These are phyloP conservation scores for Lamellibrachia columna DNA, from an alignment of 2,888 invertebrate genomes.

Conservation along the genomic window DNA sequence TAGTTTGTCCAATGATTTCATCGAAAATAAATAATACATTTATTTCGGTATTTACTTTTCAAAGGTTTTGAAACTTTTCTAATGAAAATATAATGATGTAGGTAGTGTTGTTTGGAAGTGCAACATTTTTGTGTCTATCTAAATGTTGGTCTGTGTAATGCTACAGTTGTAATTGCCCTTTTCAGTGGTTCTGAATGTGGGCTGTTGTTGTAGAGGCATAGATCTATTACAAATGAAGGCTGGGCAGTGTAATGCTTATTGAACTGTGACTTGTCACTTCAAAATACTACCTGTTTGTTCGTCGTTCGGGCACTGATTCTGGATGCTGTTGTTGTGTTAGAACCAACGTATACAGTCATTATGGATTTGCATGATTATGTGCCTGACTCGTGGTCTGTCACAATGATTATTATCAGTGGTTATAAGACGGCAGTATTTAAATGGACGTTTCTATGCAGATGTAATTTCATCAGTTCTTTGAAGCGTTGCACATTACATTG, in stretches of 20 bases:
- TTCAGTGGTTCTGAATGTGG: too few relatives aligned
- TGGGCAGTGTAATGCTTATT: not conserved
- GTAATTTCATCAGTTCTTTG: slow-evolving; percentile 1
- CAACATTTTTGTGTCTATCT: too few relatives aligned
- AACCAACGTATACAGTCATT: not conserved
- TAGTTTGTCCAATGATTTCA: too few relatives aligned
- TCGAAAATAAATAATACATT: too few relatives aligned
- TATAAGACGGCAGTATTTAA: not conserved
- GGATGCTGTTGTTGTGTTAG: not conserved
- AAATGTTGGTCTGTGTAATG: too few relatives aligned
- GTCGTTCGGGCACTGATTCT: not conserved
- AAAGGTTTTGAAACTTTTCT: too few relatives aligned
- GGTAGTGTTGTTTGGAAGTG: too few relatives aligned
- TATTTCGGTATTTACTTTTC: too few relatives aligned
- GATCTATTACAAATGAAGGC: too few relatives aligned
- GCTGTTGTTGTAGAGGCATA: too few relatives aligned
- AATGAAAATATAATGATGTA: too few relatives aligned
- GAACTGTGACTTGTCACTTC: not conserved
- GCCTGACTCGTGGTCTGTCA: not conserved
- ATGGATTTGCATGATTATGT: slow-evolving; percentile 11
- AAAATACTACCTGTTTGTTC: not conserved
- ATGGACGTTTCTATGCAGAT: slow-evolving; percentile 10
- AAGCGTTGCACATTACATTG: not conserved
- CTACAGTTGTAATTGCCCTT: too few relatives aligned
- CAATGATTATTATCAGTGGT: not conserved